Evolutionary conservation across 1,140 invertebrate species (phyloP), one percentile per base, ranked within the genome.

Genomic region (Lordiphosa mommai): DNA sequence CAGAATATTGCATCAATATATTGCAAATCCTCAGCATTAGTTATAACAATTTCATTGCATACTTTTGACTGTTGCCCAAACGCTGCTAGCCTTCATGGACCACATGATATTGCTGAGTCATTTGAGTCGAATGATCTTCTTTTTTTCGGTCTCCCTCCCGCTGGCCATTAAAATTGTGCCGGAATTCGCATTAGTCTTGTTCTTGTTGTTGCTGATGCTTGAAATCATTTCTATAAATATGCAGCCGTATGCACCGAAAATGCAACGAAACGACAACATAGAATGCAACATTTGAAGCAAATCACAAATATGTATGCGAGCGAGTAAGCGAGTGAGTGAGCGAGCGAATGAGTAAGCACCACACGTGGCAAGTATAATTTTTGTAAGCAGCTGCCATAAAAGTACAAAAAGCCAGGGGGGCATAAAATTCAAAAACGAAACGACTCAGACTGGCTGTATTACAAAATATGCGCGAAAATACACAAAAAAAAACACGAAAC

Each of bases 221-320:
- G 51, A 79, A 69, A 34, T 73, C 68, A 79, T 79, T 61, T 69
- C 74, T 73, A 79, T 49, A 74, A 79, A 73, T 80, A 70, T 38
- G 34, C 30, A 13, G 14, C 2, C 29, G 30, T 7, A 3, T 14
- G 34, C 23, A 27, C 17, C 12, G 27, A 43, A 43, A 10, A n/a
- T 56, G 61, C 50, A 29, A 48, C 23, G 23, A 27, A 49, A 23
- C 60, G 9, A n/a, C 38, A 58, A 37, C 52, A 48, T 57, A 63
- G 41, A 68, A 66, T 69, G 66, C 61, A 69, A 64, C 60, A 57
- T 60, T 65, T 60, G 48, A 48, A 61, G 57, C 49, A 23, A 14
- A 41, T 46, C 5, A 27, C 27, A 4, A 13, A 9, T 23, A 4
- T 12, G 17, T 41, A 13, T 16, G 8, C n/a, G 14, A n/a, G 48